Base-by-base conservation (phyloP, 2,888 invertebrate species). In the Epinotia ramella region DNA sequence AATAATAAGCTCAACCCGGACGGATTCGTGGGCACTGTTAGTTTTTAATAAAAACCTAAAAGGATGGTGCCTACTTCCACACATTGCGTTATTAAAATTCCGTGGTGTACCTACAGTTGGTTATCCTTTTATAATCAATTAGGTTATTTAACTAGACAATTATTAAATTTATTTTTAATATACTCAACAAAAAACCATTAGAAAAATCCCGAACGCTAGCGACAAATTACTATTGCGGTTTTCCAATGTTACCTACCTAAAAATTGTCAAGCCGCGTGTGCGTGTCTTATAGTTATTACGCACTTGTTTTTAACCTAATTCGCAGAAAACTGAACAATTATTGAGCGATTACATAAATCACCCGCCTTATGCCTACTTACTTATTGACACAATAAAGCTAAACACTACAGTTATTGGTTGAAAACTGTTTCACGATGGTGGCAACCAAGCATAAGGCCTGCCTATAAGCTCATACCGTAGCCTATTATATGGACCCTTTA, bases 281-380 rank as follows among this genome's bases (percentile, higher is more conserved):
- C 18, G 12, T 66, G 18, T 66, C 28, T 56, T 20, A 11, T 0
- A 49, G 5, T 33, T 40, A 59, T 68, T 59, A 57, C 68, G 57
- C 24, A 68, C 11, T 68, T 69, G n/a, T 44, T 69, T 68, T 69
- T 12, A 6, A 60, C 24, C 28, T 69, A 49, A 24, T 46, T 60
- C 24, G 59, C 44, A n/a, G 46, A 66, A 68, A 24, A 49, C 20
- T 44, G 24, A 59, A 46, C n/a, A 59, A 46, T 68, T 59, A 46
- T 46, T 46, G 2, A 60, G n/a, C 46, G 16, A 69, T 60, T n/a
- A 59, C 20, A 46, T 46, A 59, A 24, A 59, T 46, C 59, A 24
- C 24, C 44, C 60, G 9, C 11, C 20, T 13, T 40, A 57, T 57
- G 13, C 9, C 40, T 63, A 28, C 2, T 40, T 40, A 40, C 40